phyloP scores from a whole-genome alignment of 2,888 invertebrate genomes.

The Nephrotoma flavescens region DNA sequence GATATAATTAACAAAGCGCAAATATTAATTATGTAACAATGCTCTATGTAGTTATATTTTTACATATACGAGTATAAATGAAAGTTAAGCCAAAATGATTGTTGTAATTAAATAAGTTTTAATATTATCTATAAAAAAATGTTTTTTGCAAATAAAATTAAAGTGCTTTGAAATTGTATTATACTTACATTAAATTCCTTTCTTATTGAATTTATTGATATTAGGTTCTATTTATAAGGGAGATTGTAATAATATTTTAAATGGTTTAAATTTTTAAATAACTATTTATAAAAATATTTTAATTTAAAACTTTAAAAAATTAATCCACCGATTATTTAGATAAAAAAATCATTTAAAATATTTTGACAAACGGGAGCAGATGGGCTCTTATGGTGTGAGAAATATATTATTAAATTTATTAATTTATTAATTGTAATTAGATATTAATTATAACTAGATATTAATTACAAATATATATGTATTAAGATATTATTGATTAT shows the following conservation, averaged over 20 bases:
- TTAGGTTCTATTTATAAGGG: background rate
- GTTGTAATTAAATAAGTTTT: background rate
- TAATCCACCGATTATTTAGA: too few species aligned
- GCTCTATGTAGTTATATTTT: background rate
- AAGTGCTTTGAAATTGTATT: background rate
- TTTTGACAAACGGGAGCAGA: too few species aligned
- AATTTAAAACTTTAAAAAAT: too few species aligned
- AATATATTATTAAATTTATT: too few species aligned
- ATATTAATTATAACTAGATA: too few species aligned
- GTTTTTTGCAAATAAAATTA: background rate
- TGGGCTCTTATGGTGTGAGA: too few species aligned
- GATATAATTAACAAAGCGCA: background rate
- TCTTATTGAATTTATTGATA: background rate
- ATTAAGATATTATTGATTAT: too few species aligned
- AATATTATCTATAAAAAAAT: background rate
- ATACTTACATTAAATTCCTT: background rate
- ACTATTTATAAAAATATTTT: too few species aligned
- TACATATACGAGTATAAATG: background rate
- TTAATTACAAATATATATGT: too few species aligned
- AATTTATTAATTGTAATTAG: too few species aligned
- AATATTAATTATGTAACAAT: background rate
- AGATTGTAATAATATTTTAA: background rate
- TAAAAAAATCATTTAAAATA: too few species aligned
- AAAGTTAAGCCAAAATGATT: background rate
- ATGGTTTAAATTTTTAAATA: background rate